Conservation (phyloP, 2,113 vertebrate genomes). For the Podarcis raffonei region DNA sequence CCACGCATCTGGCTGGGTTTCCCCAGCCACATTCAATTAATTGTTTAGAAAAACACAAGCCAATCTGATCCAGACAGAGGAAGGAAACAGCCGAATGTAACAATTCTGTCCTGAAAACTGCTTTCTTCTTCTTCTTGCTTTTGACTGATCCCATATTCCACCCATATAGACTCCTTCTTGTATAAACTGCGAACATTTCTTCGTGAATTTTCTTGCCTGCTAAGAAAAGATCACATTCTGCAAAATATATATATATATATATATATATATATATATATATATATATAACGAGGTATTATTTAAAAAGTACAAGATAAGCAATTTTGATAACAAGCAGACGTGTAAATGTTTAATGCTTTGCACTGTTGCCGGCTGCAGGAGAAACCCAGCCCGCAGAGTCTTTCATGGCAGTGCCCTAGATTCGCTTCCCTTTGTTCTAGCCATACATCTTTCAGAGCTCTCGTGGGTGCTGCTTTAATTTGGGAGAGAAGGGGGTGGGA, state of each 20-base stretch:
- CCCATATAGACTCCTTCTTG: not conserved
- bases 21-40: not conserved
- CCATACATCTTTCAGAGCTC: constrained; percentile 55
- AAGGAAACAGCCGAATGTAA: not conserved
- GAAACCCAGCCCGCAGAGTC: constrained; percentile 40
- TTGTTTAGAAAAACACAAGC: not conserved
- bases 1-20: too few species aligned
- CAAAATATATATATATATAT: constrained; percentile 41
- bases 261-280: constrained; percentile 45
- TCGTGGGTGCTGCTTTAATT: constrained; percentile 51
- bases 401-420: constrained; percentile 68
- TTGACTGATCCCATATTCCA: not conserved
- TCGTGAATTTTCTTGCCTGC: constrained; percentile 16
- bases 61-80: not conserved
- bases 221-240: constrained; percentile 49
- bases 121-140: not conserved
- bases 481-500: constrained; percentile 13
- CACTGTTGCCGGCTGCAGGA: constrained; percentile 51
- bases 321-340: constrained; percentile 70
- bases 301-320: constrained; percentile 71
- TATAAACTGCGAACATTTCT: constrained; percentile 4
- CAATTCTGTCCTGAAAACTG: not conserved
- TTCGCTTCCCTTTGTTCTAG: constrained; percentile 72
- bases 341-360: constrained; percentile 69
- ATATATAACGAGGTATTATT: constrained; percentile 65